Base-by-base conservation (phyloP, 2,797 vertebrate species). In the Ctenopoma multispine region DNA sequence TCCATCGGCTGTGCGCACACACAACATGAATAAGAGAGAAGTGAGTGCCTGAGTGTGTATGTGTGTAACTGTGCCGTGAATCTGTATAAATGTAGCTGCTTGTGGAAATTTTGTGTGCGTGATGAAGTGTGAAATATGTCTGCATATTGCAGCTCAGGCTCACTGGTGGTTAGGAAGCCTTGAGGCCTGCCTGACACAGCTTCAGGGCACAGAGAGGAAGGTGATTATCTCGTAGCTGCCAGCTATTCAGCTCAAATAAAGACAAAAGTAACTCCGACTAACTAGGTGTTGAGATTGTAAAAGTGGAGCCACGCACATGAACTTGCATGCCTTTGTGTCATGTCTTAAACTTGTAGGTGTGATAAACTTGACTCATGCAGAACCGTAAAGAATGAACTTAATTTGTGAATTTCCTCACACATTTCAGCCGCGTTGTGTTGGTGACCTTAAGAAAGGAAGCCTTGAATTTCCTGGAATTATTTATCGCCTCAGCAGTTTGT, bases 201-300 rank as follows among this genome's bases (percentile, higher is more conserved):
- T 90, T 64, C 82, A 69, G 91, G 92, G 89, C 89, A 88, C 85
- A 72, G 72, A 79, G 90, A 85, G 90, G 89, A 90, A 92, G 92
- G 89, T 94, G 93, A 94, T 95, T 94, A 94, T 94, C 92, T 94
- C 90, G 68, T 93, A 91, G 93, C 93, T 94, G 89, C 90, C 87
- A 93, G 92, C 93, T 72, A 94, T 90, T 80, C 85, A 87, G 88
- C 89, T 85, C 72, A 84, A 82, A 87, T 87, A 76, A 88, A 91
- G 84, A 90, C 77, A 60, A 82, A 87, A 86, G 83, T 72, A 82
- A 82, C 73, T 84, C 71, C 21, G 59, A 77, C 81, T 89, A 89
- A 90, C 84, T 75, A 84, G 80, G 78, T 62, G 31, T 63, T 29
- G 66, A 62, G 63, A 77, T 51, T 82, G 83, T 71, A 62, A 68